A percentile compares a stretch with the other conserved stretches of the same genome.
These are phyloP conservation scores for Parotocinclus haroldoi DNA, from an alignment of 2,797 vertebrate genomes.

Conservation along the genomic window DNA sequence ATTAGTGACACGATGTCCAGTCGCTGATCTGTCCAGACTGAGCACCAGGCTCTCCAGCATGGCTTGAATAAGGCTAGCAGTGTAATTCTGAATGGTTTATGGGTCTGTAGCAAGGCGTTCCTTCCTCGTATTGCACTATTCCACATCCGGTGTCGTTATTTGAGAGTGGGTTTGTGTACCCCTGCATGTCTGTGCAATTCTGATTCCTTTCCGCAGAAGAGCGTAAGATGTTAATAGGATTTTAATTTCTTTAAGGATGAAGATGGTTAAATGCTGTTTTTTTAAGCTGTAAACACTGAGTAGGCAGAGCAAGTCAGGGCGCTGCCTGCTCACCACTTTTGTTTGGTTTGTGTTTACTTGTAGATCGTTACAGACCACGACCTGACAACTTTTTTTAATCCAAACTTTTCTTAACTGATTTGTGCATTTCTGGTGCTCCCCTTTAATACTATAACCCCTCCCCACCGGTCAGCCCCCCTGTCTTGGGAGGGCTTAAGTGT, in stretches of 20 bases:
- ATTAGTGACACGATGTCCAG: too few species aligned
- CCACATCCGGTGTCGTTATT: not conserved
- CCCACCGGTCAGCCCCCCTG: not conserved
- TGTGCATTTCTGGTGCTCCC: too few species aligned
- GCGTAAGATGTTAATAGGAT: not conserved
- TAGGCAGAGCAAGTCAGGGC: not conserved
- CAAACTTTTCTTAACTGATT: not conserved
- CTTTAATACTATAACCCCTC: not conserved
- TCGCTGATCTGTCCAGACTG: too few species aligned
- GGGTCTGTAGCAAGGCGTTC: not conserved
- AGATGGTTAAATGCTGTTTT: not conserved
- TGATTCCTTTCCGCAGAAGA: too few species aligned
- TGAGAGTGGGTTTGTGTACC: not conserved
- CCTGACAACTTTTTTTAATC: not conserved
- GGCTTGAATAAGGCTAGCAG: not conserved
- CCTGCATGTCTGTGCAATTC: not conserved
- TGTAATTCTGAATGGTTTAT: not conserved
- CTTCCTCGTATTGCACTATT: constrained; percentile 17
- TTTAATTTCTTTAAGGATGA: not conserved
- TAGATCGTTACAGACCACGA: not conserved
- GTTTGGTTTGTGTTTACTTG: not conserved
- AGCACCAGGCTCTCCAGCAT: not conserved
- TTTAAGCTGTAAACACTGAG: not conserved
- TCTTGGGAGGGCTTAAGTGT: not conserved
- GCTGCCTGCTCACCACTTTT: too few species aligned